Evolutionary conservation across 2,113 vertebrate genomes (phyloP).

Genomic region (Pelecanus crispus): DNA sequence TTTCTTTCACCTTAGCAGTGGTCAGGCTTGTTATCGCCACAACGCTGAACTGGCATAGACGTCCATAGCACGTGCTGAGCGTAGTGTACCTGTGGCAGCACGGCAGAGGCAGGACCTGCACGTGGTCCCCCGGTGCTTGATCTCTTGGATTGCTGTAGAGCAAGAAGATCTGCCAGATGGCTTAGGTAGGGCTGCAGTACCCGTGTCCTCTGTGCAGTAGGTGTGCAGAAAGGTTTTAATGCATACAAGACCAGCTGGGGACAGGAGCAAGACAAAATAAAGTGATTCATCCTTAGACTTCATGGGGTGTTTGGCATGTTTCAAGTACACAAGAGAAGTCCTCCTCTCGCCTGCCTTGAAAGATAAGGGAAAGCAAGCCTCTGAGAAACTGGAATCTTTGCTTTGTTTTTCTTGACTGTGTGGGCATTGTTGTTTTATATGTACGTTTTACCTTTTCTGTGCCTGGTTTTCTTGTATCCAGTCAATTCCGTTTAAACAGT

Average conservation of each 20-base stretch:
- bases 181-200: not conserved
- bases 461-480: not conserved
- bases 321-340: not conserved
- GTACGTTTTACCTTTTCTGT: not conserved
- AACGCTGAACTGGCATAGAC: accelerated
- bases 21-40: not conserved
- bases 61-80: not conserved
- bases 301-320: not conserved
- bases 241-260: not conserved
- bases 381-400: not conserved
- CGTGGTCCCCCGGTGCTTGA: accelerated
- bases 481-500: not conserved
- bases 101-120: not conserved
- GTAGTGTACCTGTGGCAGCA: not conserved
- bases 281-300: not conserved
- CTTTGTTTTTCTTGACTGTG: not conserved
- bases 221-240: not conserved
- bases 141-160: not conserved
- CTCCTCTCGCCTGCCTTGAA: not conserved
- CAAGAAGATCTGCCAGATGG: not conserved
- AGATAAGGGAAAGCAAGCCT: not conserved
- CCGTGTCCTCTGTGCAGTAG: accelerated
- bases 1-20: not conserved
- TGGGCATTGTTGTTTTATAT: not conserved
- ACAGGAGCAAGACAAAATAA: not conserved